Percentiles rank a stretch among this genome's conserved stretches.
These are phyloP conservation scores for Ruditapes philippinarum DNA, from an alignment of 1,140 invertebrate species.

Conservation along the genomic window DNA sequence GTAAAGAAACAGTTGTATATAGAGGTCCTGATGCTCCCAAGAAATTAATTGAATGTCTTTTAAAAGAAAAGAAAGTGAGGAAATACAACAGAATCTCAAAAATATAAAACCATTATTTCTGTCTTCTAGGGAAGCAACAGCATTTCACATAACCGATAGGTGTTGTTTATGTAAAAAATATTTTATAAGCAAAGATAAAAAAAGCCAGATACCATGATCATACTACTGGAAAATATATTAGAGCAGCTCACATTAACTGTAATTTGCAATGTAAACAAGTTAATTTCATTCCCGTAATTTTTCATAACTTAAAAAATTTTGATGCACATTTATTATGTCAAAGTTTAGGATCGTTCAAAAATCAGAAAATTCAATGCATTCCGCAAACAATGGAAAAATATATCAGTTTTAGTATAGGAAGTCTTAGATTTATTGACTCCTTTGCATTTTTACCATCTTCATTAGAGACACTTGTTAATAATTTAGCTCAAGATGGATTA, in stretches of 20 bases:
- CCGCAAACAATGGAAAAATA: constrained; percentile 85
- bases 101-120: constrained; percentile 52
- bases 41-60: constrained; percentile 58
- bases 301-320: constrained; percentile 86
- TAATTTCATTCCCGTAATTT: constrained; percentile 82
- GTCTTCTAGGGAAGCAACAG: constrained; percentile 10
- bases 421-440: constrained; percentile 60
- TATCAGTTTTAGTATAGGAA: constrained; percentile 61
- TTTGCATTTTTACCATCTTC: constrained; percentile 58
- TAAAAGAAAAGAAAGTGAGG: constrained; percentile 34
- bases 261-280: constrained; percentile 62
- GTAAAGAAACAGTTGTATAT: constrained; percentile 34
- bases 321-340: constrained; percentile 84
- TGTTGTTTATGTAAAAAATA: constrained; percentile 66
- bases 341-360: constrained; percentile 75
- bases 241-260: constrained; percentile 53
- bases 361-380: constrained; percentile 81
- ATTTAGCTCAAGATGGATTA: constrained; percentile 57
- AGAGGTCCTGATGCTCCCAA: constrained; percentile 37
- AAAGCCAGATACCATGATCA: constrained; percentile 62
- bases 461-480: constrained; percentile 58
- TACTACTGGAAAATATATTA: constrained; percentile 49
- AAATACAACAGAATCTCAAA: constrained; percentile 8
- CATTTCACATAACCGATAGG: constrained; percentile 18
- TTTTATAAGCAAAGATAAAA: constrained; percentile 22